These are phyloP conservation scores for Palythoa grandis DNA, from an alignment of 92 coral and sea anemone species.

Conservation along the genomic window DNA sequence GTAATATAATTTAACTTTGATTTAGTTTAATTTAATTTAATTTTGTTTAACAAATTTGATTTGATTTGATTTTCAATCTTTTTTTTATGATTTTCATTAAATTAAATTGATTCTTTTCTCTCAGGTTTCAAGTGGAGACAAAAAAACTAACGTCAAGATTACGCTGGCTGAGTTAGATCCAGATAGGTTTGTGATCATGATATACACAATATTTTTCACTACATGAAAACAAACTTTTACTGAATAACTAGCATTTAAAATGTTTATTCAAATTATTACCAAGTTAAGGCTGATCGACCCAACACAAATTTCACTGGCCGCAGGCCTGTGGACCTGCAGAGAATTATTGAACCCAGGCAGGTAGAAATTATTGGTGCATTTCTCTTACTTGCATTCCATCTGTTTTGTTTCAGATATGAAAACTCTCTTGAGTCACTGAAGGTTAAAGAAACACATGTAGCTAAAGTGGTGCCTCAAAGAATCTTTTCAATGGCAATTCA, in stretches of 20 bases:
- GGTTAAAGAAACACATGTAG: conserved; percentile 63
- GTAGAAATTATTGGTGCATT: background rate
- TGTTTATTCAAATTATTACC: too few relatives aligned
- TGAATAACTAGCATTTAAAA: too few relatives aligned
- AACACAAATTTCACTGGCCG: too few relatives aligned
- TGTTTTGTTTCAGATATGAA: conserved; percentile 53
- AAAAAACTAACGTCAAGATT: background rate
- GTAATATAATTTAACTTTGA: too few relatives aligned
- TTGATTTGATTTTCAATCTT: too few relatives aligned
- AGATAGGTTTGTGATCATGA: conserved; percentile 1
- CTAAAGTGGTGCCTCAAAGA: conserved; percentile 83
- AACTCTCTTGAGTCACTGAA: conserved; percentile 42
- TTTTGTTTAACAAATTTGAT: background rate
- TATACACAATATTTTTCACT: too few relatives aligned
- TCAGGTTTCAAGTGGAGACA: conserved; percentile 8
- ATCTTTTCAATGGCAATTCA: conserved; percentile 83
- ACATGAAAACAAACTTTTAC: too few relatives aligned
- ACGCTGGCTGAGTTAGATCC: conserved; percentile 13
- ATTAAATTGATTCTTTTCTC: background rate
- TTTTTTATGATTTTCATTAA: too few relatives aligned
- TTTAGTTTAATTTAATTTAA: too few relatives aligned
- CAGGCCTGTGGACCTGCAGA: too few relatives aligned
- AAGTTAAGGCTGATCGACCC: too few relatives aligned
- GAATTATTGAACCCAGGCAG: background rate
- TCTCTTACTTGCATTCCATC: too few relatives aligned